phyloP scores from a whole-genome alignment of 1,140 invertebrate genomes.

The Calliphora vicina region DNA sequence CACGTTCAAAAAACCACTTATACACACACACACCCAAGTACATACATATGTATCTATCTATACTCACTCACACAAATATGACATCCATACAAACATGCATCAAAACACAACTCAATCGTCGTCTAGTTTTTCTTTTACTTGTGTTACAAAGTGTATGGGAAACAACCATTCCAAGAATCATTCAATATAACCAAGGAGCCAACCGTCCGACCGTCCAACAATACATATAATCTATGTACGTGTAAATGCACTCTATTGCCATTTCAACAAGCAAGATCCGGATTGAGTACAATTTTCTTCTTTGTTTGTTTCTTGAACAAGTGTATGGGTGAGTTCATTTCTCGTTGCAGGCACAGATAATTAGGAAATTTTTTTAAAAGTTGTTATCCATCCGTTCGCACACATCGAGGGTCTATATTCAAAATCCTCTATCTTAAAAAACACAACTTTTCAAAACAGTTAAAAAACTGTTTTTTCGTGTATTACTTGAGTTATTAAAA shows the following conservation, averaged over 20 bases:
- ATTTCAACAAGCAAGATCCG: not conserved
- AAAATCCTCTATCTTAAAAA: no score
- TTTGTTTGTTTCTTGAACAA: not conserved
- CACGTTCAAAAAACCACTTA: slow-evolving; percentile 28
- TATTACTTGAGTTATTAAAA: no score
- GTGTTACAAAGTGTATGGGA: not conserved
- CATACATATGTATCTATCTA: not conserved
- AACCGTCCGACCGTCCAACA: not conserved
- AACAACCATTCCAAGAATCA: not conserved
- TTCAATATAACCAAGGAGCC: not conserved
- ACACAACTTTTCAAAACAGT: no score
- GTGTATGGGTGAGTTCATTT: not conserved
- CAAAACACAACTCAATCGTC: not conserved
- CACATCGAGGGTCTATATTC: no score
- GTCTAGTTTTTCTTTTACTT: not conserved
- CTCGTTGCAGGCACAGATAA: not conserved
- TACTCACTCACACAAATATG: not conserved
- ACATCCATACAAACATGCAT: not conserved
- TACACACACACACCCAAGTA: not conserved
- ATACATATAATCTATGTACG: not conserved
- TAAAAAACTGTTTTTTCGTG: no score
- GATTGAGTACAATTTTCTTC: not conserved
- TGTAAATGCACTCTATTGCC: slow-evolving; percentile 12
- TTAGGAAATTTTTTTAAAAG: no score
- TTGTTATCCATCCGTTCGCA: no score